Evolutionary conservation across 2,113 vertebrate genomes (phyloP).

Genomic region (Piliocolobus tephrosceles): DNA sequence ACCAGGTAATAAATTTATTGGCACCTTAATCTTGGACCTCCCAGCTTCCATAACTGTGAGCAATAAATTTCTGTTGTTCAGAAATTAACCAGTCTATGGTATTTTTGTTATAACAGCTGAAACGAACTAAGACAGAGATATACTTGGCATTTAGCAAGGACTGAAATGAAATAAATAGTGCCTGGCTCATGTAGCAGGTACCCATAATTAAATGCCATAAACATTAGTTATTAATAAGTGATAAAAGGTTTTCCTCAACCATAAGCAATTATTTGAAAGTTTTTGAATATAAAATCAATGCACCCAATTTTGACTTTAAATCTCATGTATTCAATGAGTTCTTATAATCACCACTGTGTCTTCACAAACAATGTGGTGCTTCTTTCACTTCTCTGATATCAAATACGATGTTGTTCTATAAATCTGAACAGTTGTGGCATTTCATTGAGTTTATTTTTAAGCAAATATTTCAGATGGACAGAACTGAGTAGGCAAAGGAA

Average conservation of each 20-base stretch:
- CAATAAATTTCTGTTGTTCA: not conserved
- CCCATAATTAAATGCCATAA: not conserved
- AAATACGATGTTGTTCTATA: not conserved
- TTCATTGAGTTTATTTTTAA: conserved; percentile 2
- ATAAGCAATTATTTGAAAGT: not conserved
- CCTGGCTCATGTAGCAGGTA: not conserved
- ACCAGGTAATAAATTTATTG: not conserved
- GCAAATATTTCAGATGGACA: not conserved
- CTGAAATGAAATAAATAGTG: conserved; percentile 10
- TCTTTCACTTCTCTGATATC: not conserved
- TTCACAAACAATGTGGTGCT: not conserved
- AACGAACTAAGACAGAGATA: not conserved
- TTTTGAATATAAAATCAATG: conserved; percentile 28
- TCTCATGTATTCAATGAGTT: not conserved
- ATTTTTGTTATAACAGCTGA: not conserved
- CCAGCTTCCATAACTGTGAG: not conserved
- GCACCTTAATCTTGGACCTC: not conserved
- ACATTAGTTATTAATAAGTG: not conserved
- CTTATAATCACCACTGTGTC: not conserved
- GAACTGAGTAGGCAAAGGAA: conserved; percentile 19
- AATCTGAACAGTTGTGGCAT: not conserved
- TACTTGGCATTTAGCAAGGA: conserved; percentile 23
- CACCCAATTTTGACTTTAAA: not conserved
- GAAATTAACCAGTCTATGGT: not conserved
- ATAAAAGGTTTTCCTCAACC: conserved; percentile 26